Evolutionary conservation across 2,888 invertebrate species (phyloP), one percentile per base, ranked within the genome.

Genomic region (Eremobia ochroleuca): DNA sequence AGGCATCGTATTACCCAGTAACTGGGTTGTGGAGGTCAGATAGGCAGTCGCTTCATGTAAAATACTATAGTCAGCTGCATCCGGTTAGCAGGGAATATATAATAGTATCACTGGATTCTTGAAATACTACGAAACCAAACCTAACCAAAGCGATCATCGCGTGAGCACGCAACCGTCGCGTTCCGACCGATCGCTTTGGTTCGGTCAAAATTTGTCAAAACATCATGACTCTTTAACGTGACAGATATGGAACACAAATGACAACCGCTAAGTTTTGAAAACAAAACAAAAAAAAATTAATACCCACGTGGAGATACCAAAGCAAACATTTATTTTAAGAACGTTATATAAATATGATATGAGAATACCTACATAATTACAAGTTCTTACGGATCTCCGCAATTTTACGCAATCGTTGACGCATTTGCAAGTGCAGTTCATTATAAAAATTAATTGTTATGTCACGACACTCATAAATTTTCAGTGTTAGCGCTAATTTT

Each of bases 401-500:
- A 66, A 79, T 79, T 85, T 85, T 76, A 82, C 82, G 80, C 75
- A 78, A 80, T 15, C 67, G 25, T 67, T 89, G 85, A 87, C 85
- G 85, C 71, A 85, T 81, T 75, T 77, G 68, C 64, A 76, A 87
- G 68, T 82, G 85, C 77, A 87, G 46, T 74, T 82, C 58, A 79
- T 83, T 83, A 73, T 69, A 85, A 79, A 87, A 82, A 85, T 77
- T 65, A 81, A 83, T 83, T 76, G 59, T 34, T 59, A 13, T 55
- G 71, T 59, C 76, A 70, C 31, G 67, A 62, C 9, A 49, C 21
- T 66, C 64, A 62, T 77, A 46, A 62, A 46, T 73, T 75, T 67
- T 70, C 13, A 6, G n/a, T 40, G n/a, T 52, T 62, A 61, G 74
- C 72, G 64, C 40, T 31, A 76, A 82, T 77, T 76, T 64, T 72